phyloP scores from a whole-genome alignment of 2,888 invertebrate genomes.

The Agrotis puta region DNA sequence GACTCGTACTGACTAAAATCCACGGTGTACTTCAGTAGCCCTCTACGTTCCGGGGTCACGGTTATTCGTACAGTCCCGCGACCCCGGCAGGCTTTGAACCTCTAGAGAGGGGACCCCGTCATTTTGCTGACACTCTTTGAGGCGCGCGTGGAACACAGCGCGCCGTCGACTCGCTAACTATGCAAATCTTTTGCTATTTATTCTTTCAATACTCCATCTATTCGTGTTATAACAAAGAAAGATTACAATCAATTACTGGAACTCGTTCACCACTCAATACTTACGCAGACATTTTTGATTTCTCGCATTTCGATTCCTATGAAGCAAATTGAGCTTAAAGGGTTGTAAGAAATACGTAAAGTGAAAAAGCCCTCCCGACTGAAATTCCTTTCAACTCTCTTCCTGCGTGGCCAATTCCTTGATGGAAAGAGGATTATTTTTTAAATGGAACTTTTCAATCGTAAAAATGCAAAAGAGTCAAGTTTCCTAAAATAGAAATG shows the following conservation, averaged over 20 bases:
- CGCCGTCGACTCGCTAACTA: no score
- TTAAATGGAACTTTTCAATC: slow-evolving; percentile 44
- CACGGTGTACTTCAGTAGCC: no score
- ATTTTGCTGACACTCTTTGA: no score
- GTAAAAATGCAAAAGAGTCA: slow-evolving; percentile 20
- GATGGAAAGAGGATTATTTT: slow-evolving; percentile 55
- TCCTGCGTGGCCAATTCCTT: slow-evolving; percentile 53
- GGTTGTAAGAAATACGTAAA: slow-evolving; percentile 79
- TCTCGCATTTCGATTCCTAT: slow-evolving; percentile 76
- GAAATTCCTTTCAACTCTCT: slow-evolving; percentile 54
- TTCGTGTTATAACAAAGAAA: no score
- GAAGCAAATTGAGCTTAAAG: slow-evolving; percentile 84
- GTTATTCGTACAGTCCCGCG: no score
- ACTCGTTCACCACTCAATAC: slow-evolving; percentile 46
- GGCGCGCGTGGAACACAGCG: no score
- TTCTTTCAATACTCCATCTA: no score
- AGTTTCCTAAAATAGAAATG: neutral
- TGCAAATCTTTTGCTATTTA: no score
- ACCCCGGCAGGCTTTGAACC: no score
- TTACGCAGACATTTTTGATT: slow-evolving; percentile 71
- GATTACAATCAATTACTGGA: neutral
- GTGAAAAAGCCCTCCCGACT: slow-evolving; percentile 65
- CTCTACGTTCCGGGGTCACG: no score
- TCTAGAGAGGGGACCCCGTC: no score
- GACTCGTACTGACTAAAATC: no score